Evolutionary conservation across 2,888 invertebrate species (phyloP).

Genomic region (Automeris io): DNA sequence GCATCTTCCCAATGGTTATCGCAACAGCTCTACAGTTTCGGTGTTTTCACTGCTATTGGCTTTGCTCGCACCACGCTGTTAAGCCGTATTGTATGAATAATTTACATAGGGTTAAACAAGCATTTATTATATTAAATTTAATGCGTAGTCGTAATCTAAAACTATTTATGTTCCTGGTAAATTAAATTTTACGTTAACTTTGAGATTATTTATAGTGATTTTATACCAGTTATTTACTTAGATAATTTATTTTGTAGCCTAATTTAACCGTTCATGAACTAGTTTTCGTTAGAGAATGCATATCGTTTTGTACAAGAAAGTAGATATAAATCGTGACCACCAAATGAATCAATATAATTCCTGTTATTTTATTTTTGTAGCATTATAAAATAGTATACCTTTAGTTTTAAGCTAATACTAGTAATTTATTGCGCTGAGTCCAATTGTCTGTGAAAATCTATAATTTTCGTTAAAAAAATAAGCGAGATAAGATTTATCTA

Average conservation of each 20-base stretch:
- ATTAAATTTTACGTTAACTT: too few relatives aligned
- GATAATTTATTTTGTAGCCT: too few relatives aligned
- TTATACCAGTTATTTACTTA: too few relatives aligned
- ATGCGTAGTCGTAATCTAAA: too few relatives aligned
- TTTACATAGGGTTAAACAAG: background rate
- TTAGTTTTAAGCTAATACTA: slow-evolving; percentile 68
- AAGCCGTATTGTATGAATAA: slow-evolving; percentile 42
- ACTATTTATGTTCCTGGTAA: too few relatives aligned
- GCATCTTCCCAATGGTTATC: slow-evolving; percentile 30
- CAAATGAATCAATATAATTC: slow-evolving; percentile 42
- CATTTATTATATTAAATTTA: background rate
- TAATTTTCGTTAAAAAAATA: slow-evolving; percentile 53
- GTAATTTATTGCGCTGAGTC: slow-evolving; percentile 67
- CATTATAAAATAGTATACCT: slow-evolving; percentile 43
- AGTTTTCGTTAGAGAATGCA: too few relatives aligned
- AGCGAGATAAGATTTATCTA: slow-evolving; percentile 46
- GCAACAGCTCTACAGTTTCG: slow-evolving; percentile 28
- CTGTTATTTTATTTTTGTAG: slow-evolving; percentile 25
- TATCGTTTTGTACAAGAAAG: too few relatives aligned
- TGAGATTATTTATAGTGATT: too few relatives aligned
- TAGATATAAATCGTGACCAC: too few relatives aligned
- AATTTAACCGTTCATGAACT: too few relatives aligned
- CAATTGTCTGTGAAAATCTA: slow-evolving; percentile 41
- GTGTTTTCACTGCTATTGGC: slow-evolving; percentile 27
- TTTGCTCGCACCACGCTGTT: slow-evolving; percentile 37